Evolutionary conservation across 2,113 vertebrate genomes (phyloP).

Genomic region (Columba janthina): DNA sequence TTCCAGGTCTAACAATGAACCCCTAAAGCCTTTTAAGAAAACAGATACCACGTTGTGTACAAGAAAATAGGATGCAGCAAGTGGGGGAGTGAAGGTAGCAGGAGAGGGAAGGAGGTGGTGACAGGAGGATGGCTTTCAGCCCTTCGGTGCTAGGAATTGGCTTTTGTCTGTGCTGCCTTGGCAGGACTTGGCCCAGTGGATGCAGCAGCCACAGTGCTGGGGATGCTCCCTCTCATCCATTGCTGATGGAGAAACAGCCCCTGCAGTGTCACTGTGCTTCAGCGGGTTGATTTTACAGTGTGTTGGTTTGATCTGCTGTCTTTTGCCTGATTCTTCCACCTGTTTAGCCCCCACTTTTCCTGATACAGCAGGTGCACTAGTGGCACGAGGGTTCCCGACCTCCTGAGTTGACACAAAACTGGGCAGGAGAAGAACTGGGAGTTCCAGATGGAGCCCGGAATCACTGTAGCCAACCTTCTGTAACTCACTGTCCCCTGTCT

Average conservation of each 20-base stretch:
- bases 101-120: not conserved
- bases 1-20: not conserved
- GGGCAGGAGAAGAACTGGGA: not conserved
- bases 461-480: not conserved
- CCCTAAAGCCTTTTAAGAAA: not conserved
- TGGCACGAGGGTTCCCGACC: rapidly evolving
- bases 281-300: not conserved
- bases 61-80: not conserved
- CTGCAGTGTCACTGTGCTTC: not conserved
- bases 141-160: not conserved
- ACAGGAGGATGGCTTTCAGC: not conserved
- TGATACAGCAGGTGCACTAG: not conserved
- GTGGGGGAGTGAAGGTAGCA: not conserved
- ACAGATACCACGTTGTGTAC: not conserved
- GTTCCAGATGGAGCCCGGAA: not conserved
- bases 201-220: rapidly evolving
- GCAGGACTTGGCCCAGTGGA: not conserved
- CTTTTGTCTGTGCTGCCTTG: not conserved
- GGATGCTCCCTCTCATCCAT: not conserved
- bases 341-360: not conserved
- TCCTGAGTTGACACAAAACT: not conserved
- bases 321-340: not conserved
- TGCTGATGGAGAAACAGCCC: not conserved
- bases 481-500: not conserved
- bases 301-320: not conserved